A percentile compares a stretch with the other conserved stretches of the same genome.
Conservation (phyloP, 2,113 vertebrate species). For the Lota lota region DNA sequence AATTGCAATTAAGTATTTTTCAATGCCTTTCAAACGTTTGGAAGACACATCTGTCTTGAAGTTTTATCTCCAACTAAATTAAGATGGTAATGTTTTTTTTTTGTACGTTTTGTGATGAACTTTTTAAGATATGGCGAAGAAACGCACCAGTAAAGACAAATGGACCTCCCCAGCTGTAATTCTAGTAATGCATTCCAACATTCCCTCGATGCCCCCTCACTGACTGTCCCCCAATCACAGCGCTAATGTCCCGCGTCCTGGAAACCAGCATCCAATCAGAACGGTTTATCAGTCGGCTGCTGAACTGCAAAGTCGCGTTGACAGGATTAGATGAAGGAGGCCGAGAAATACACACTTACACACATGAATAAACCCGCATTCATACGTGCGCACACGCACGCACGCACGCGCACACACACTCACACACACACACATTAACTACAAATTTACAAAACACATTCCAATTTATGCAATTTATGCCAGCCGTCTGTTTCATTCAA, state of each 20-base stretch:
- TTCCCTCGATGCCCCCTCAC: slow-evolving; percentile 7
- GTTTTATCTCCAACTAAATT: too few relatives aligned
- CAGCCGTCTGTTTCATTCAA: neutral
- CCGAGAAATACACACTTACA: slow-evolving; percentile 17
- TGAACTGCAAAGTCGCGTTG: slow-evolving; percentile 48
- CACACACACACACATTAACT: slow-evolving; percentile 4
- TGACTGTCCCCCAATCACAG: slow-evolving; percentile 43
- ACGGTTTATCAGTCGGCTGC: slow-evolving; percentile 53
- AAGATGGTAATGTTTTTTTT: too few relatives aligned
- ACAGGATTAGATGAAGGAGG: slow-evolving; percentile 39
- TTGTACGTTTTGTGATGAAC: too few relatives aligned
- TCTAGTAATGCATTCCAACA: too few relatives aligned
- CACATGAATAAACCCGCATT: slow-evolving; percentile 7
- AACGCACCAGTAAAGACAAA: neutral
- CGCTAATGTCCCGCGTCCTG: slow-evolving; percentile 56
- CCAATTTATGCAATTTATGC: neutral
- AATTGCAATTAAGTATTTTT: too few relatives aligned
- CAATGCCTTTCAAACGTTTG: too few relatives aligned
- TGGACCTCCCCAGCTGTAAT: neutral
- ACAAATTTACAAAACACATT: neutral
- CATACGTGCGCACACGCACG: slow-evolving; percentile 21
- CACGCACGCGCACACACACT: neutral
- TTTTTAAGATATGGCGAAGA: too few relatives aligned
- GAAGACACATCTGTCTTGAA: too few relatives aligned
- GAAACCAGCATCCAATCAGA: slow-evolving; percentile 50